Conservation (phyloP, 2,797 vertebrate species). For the Arnoldichthys spilopterus region DNA sequence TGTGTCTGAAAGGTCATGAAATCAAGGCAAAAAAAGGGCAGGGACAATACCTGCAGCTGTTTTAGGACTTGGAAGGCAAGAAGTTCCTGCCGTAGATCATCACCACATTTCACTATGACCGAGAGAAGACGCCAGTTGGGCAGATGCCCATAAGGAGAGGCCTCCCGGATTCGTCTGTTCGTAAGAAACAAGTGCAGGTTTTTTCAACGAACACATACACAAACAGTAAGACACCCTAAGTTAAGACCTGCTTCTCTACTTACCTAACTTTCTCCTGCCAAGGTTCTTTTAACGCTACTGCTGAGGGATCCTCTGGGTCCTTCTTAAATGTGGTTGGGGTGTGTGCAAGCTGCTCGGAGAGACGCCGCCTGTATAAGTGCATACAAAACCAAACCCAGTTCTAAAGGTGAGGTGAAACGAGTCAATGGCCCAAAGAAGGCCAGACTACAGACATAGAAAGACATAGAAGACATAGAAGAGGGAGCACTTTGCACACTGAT, state of each 20-base stretch:
- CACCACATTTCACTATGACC: slow-evolving; percentile 95
- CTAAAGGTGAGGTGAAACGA: not conserved
- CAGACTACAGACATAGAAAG: too few species aligned
- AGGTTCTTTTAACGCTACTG: slow-evolving; percentile 95
- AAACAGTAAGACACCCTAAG: not conserved
- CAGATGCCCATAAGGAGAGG: slow-evolving; percentile 92
- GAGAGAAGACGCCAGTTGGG: slow-evolving; percentile 93
- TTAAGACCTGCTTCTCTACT: slow-evolving; percentile 34
- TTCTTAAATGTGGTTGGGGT: slow-evolving; percentile 91
- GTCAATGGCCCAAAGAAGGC: not conserved
- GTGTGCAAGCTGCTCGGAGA: slow-evolving; percentile 93
- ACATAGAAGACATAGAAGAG: too few species aligned
- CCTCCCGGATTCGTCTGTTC: slow-evolving; percentile 90
- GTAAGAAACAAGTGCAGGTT: not conserved
- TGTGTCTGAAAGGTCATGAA: not conserved
- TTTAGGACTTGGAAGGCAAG: slow-evolving; percentile 93
- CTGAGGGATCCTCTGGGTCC: slow-evolving; percentile 94
- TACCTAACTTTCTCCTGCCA: slow-evolving; percentile 97
- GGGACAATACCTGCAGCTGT: slow-evolving; percentile 85
- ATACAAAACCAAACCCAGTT: not conserved
- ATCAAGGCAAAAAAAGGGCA: not conserved
- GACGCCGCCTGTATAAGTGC: slow-evolving; percentile 79
- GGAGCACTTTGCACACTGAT: too few species aligned
- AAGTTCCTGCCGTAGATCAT: slow-evolving; percentile 94
- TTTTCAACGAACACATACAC: not conserved